phyloP scores from a whole-genome alignment of 1,140 invertebrate species.

The Conus betulinus region DNA sequence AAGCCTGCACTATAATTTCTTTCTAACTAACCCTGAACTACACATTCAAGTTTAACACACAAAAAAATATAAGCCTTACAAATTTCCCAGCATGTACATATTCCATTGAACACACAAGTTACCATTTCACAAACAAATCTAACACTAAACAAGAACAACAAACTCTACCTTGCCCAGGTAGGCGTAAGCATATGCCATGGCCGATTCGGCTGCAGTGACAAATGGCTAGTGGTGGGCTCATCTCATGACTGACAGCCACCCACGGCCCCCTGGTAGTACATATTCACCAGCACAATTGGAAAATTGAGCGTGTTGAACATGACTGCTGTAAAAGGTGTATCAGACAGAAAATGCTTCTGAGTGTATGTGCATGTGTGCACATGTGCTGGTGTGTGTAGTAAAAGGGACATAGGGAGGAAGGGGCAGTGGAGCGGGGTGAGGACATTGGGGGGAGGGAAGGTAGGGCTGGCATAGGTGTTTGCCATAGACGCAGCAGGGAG shows the following conservation, averaged over 20 bases:
- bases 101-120: too few species aligned
- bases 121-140: too few species aligned
- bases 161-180: slow-evolving; percentile 93
- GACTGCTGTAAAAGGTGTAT: neutral
- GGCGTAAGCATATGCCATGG: slow-evolving; percentile 95
- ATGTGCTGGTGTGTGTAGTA: neutral
- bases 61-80: too few species aligned
- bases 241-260: slow-evolving; percentile 90
- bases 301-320: neutral
- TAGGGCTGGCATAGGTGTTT: too few species aligned
- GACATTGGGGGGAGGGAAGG: too few species aligned
- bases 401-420: too few species aligned
- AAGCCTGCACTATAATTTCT: too few species aligned
- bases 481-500: too few species aligned
- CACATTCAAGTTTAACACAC: too few species aligned
- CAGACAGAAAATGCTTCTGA: neutral
- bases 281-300: slow-evolving; percentile 93
- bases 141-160: neutral
- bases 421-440: too few species aligned
- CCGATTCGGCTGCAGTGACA: slow-evolving; percentile 93
- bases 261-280: slow-evolving; percentile 98
- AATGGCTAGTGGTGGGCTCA: slow-evolving; percentile 97
- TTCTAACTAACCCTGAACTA: too few species aligned
- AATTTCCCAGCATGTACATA: too few species aligned
- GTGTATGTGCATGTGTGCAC: neutral